phyloP scores from a whole-genome alignment of 1,140 invertebrate species.

The Holcopasites calliopsidis region DNA sequence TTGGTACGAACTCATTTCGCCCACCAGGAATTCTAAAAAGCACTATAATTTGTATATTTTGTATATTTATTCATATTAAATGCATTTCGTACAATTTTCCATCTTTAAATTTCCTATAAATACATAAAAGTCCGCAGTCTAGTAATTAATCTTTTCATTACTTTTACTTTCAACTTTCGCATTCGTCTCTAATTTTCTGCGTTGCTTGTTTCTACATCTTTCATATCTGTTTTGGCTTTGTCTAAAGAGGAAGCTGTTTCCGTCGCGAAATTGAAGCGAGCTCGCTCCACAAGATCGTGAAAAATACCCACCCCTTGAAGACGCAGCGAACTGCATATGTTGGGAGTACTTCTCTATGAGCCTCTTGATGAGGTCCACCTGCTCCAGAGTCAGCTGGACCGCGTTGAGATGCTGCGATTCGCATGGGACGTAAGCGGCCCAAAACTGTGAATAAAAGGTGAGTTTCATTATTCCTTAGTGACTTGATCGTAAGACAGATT shows the following conservation, averaged over 20 bases:
- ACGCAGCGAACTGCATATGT: slow-evolving; percentile 88
- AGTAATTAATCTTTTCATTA: background rate
- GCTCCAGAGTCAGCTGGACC: slow-evolving; percentile 91
- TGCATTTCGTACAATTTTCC: no score
- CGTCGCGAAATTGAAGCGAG: background rate
- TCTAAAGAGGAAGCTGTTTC: background rate
- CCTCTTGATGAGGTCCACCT: slow-evolving; percentile 92
- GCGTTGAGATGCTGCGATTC: slow-evolving; percentile 91
- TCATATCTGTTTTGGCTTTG: no score
- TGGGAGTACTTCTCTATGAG: slow-evolving; percentile 90
- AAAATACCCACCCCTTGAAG: slow-evolving; percentile 83
- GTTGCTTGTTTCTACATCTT: background rate
- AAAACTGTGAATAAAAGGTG: slow-evolving; percentile 84
- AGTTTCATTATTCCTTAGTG: background rate
- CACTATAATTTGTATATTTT: no score
- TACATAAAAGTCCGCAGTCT: no score
- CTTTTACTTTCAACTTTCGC: background rate
- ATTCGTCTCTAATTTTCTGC: background rate
- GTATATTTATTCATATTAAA: no score
- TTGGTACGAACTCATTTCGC: no score
- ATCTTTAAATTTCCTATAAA: no score
- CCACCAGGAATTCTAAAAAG: no score
- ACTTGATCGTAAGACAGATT: background rate
- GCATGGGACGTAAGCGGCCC: slow-evolving; percentile 93
- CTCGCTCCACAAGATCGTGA: slow-evolving; percentile 5